phyloP scores from a whole-genome alignment of 2,888 invertebrate species.

The Xanthostigma xanthostigma region DNA sequence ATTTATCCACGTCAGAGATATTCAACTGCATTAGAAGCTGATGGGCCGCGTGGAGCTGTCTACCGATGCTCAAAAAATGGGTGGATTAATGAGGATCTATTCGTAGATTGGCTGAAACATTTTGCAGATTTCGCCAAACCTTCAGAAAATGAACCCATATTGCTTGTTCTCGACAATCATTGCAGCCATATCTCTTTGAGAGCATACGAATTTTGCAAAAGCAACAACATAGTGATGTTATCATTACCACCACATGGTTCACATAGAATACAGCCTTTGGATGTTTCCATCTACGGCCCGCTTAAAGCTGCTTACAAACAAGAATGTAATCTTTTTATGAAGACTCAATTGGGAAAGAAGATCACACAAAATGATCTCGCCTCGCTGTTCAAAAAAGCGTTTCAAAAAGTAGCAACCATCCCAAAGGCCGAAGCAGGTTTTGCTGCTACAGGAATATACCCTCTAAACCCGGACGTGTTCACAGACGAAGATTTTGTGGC shows the following conservation, averaged over 20 bases:
- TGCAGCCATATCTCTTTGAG: no score
- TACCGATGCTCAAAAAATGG: constrained; percentile 16
- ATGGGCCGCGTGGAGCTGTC: constrained; percentile 25
- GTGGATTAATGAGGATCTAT: constrained; percentile 18
- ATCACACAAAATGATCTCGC: constrained; percentile 20
- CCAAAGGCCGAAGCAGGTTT: constrained; percentile 21
- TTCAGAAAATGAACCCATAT: constrained; percentile 14
- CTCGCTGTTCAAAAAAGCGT: constrained; percentile 15
- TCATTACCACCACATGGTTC: constrained; percentile 16
- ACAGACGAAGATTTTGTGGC: constrained; percentile 17
- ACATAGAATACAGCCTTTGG: constrained; percentile 17
- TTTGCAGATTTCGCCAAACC: constrained; percentile 15
- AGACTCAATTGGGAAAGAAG: constrained; percentile 15
- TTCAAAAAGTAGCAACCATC: constrained; percentile 15
- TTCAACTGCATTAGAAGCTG: constrained; percentile 23
- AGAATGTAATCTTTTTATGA: constrained; percentile 19
- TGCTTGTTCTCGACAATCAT: constrained; percentile 9
- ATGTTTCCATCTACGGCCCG: constrained; percentile 15
- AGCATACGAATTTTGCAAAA: constrained; percentile 2
- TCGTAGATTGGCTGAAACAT: constrained; percentile 15
- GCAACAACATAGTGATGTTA: constrained; percentile 13
- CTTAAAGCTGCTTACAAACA: constrained; percentile 18
- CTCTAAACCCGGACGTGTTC: constrained; percentile 17
- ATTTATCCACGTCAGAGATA: constrained; percentile 28
- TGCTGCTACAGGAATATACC: constrained; percentile 19